Conservation (phyloP, 2,888 invertebrate species). For the Pteria penguin region DNA sequence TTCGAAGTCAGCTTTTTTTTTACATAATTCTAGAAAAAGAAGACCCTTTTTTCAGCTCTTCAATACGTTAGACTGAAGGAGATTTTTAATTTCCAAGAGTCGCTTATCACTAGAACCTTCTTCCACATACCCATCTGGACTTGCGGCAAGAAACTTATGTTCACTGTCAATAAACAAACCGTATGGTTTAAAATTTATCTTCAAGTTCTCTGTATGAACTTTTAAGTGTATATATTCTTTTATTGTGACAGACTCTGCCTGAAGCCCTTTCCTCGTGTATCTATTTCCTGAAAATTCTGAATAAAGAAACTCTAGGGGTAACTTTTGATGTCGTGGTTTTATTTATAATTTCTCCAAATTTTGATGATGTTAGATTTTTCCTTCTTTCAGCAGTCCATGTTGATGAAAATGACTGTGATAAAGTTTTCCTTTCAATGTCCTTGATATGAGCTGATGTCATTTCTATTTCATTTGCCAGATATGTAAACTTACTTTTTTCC, state of each 20-base stretch:
- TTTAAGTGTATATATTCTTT: conserved; percentile 30
- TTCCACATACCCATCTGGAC: conserved; percentile 35
- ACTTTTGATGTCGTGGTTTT: conserved; percentile 6
- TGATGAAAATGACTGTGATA: neutral
- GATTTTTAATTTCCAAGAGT: conserved; percentile 26
- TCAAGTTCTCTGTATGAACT: conserved; percentile 23
- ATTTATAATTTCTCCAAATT: conserved; percentile 25
- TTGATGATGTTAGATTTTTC: conserved; percentile 32
- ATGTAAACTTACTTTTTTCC: neutral
- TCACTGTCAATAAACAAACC: conserved; percentile 6
- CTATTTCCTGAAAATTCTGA: conserved; percentile 16
- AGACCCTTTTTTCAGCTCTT: too few relatives aligned
- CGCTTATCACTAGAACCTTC: neutral
- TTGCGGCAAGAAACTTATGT: conserved; percentile 24
- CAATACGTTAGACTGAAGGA: conserved; percentile 29
- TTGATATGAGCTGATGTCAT: neutral
- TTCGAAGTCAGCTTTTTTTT: too few relatives aligned
- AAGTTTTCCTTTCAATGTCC: neutral
- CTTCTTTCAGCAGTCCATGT: conserved; percentile 31
- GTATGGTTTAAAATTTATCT: neutral
- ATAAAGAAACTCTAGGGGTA: conserved; percentile 19
- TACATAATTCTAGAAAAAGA: too few relatives aligned
- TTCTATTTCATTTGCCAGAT: neutral
- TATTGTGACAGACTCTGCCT: conserved; percentile 20
- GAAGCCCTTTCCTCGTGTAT: conserved; percentile 15